A percentile compares a stretch with the other conserved stretches of the same genome.
Evolutionary conservation across 2,888 invertebrate species (phyloP).

Genomic region (Macaria notata): DNA sequence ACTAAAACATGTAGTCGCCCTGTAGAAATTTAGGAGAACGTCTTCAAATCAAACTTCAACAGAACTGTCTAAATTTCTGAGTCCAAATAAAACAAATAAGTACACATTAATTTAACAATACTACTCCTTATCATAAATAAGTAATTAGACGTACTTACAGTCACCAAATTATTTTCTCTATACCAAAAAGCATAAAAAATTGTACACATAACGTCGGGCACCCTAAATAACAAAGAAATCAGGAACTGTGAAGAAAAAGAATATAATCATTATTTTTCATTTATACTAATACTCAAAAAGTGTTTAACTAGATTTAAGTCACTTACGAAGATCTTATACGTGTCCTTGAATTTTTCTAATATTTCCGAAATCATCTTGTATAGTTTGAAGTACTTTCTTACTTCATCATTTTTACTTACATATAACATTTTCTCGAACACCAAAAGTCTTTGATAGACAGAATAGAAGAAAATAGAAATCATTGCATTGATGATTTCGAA

Average conservation of each 20-base stretch:
- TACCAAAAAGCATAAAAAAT: not conserved
- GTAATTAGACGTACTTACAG: not conserved
- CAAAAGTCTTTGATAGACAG: not conserved
- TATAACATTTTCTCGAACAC: not conserved
- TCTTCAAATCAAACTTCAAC: no score
- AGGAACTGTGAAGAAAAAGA: not conserved
- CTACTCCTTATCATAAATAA: no score
- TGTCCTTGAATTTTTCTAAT: not conserved
- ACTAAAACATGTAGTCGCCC: no score
- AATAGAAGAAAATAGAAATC: not conserved
- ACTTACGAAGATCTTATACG: slow-evolving; percentile 1
- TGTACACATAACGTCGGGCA: not conserved
- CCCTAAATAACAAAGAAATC: not conserved
- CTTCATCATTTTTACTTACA: not conserved
- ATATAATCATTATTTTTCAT: not conserved
- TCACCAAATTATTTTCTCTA: not conserved
- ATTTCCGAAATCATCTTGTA: slow-evolving; percentile 18
- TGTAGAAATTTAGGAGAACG: no score
- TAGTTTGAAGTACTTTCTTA: slow-evolving; percentile 1
- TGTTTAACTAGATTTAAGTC: not conserved
- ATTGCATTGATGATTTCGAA: not conserved
- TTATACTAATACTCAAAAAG: not conserved
- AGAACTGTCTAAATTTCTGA: no score
- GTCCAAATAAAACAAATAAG: no score
- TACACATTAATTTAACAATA: no score